phyloP scores from a whole-genome alignment of 2,888 invertebrate genomes.

The Miltochrista miniata region DNA sequence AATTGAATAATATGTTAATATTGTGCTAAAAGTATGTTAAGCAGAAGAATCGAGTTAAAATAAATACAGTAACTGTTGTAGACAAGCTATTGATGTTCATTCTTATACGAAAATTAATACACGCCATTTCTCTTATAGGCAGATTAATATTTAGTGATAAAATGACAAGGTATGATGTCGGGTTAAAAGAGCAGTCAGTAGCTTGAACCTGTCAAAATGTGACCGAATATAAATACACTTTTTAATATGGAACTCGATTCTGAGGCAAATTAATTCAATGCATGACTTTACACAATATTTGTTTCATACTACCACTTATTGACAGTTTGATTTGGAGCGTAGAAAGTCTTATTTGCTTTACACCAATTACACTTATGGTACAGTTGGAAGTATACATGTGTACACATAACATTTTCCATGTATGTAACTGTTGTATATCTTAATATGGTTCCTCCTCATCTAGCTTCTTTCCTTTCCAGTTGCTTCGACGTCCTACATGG shows the following conservation, averaged over 20 bases:
- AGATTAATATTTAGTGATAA: constrained; percentile 54
- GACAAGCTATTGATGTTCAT: constrained; percentile 15
- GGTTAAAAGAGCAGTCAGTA: constrained; percentile 9
- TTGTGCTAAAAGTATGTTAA: constrained; percentile 27
- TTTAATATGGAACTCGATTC: constrained; percentile 18
- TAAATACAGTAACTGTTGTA: constrained; percentile 16
- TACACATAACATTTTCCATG: constrained; percentile 17
- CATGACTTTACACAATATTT: constrained; percentile 38
- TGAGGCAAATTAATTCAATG: constrained; percentile 29
- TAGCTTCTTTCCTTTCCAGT: constrained; percentile 12
- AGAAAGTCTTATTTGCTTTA: constrained; percentile 62
- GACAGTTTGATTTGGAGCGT: constrained; percentile 52
- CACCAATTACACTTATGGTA: constrained; percentile 37
- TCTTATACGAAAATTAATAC: constrained; percentile 25
- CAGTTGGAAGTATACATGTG: constrained; percentile 28
- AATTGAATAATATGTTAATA: constrained; percentile 37
- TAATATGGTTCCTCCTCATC: constrained; percentile 26
- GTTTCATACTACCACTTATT: constrained; percentile 41
- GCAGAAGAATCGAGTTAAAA: constrained; percentile 17
- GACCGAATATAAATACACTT: neutral
- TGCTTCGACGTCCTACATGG: too few relatives aligned
- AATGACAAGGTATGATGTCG: constrained; percentile 23
- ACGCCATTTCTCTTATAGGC: constrained; percentile 28
- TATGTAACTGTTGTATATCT: constrained; percentile 28
- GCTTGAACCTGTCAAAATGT: too few relatives aligned